A percentile compares a stretch with the other conserved stretches of the same genome.
These are phyloP conservation scores for Xestobium rufovillosum DNA, from an alignment of 2,888 invertebrate species.

Conservation along the genomic window DNA sequence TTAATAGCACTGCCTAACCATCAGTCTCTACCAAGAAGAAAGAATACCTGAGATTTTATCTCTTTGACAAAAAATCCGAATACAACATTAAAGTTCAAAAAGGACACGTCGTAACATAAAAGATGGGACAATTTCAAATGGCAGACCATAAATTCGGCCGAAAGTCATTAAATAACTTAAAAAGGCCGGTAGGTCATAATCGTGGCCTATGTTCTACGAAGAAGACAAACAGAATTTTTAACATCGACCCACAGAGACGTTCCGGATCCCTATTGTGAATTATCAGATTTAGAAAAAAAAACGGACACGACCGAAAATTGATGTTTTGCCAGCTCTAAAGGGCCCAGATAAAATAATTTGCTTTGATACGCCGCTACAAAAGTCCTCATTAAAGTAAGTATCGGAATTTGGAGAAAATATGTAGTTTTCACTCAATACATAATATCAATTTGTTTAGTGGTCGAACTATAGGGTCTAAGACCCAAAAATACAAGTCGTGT, in stretches of 20 bases:
- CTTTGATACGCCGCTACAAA: too few species aligned
- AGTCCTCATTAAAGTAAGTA: too few species aligned
- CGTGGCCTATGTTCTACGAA: not conserved
- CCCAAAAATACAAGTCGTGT: too few species aligned
- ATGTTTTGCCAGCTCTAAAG: constrained; percentile 37
- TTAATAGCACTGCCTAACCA: too few species aligned
- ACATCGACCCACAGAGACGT: constrained; percentile 17
- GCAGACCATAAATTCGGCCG: constrained; percentile 28
- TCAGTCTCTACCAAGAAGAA: too few species aligned
- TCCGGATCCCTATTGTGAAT: constrained; percentile 28
- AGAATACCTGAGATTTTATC: too few species aligned
- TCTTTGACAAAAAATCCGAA: constrained; percentile 28
- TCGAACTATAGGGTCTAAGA: too few species aligned
- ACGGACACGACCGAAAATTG: constrained; percentile 34
- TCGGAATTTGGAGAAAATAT: too few species aligned
- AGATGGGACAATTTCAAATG: constrained; percentile 35
- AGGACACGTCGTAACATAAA: constrained; percentile 30
- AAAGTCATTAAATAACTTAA: constrained; percentile 26
- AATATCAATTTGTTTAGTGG: too few species aligned
- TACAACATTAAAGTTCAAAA: constrained; percentile 30
- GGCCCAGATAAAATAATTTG: constrained; percentile 3
- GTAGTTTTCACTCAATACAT: too few species aligned
- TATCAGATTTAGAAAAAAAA: constrained; percentile 30
- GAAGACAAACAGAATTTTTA: constrained; percentile 14
- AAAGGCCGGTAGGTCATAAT: constrained; percentile 14